phyloP scores from a whole-genome alignment of 2,888 invertebrate species.

The Thereva nobilitata region DNA sequence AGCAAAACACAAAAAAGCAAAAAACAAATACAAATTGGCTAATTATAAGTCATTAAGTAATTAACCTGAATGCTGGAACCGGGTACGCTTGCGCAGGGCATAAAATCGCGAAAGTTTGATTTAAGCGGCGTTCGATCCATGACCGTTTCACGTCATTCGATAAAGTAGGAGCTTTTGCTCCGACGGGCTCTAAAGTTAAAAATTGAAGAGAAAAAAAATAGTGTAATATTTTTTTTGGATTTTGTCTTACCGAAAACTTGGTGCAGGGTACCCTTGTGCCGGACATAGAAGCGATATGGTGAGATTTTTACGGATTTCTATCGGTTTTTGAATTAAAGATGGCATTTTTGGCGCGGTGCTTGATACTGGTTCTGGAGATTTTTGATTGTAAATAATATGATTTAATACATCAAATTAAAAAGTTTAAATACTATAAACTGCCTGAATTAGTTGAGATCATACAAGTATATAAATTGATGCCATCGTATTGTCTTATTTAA shows the following conservation, averaged over 20 bases:
- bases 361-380: constrained; percentile 59
- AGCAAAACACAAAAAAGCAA: constrained; percentile 25
- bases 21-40: constrained; percentile 13
- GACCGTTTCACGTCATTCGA: constrained; percentile 62
- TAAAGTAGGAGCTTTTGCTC: constrained; percentile 67
- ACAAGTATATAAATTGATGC: background rate
- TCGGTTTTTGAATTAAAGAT: constrained; percentile 53
- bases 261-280: constrained; percentile 76
- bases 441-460: constrained; percentile 6
- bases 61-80: constrained; percentile 67
- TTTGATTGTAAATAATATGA: constrained; percentile 63
- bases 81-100: constrained; percentile 81
- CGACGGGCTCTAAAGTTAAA: constrained; percentile 64
- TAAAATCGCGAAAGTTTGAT: constrained; percentile 68
- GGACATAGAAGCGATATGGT: constrained; percentile 66
- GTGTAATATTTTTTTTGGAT: background rate
- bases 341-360: constrained; percentile 62
- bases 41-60: constrained; percentile 24
- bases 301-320: constrained; percentile 47
- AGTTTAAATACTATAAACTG: constrained; percentile 16
- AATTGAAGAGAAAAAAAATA: constrained; percentile 17
- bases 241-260: constrained; percentile 66
- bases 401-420: constrained; percentile 53
- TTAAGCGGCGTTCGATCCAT: constrained; percentile 63
- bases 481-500: background rate